Evolutionary conservation across 2,113 vertebrate genomes (phyloP).

Genomic region (Neodon shergylaensis): DNA sequence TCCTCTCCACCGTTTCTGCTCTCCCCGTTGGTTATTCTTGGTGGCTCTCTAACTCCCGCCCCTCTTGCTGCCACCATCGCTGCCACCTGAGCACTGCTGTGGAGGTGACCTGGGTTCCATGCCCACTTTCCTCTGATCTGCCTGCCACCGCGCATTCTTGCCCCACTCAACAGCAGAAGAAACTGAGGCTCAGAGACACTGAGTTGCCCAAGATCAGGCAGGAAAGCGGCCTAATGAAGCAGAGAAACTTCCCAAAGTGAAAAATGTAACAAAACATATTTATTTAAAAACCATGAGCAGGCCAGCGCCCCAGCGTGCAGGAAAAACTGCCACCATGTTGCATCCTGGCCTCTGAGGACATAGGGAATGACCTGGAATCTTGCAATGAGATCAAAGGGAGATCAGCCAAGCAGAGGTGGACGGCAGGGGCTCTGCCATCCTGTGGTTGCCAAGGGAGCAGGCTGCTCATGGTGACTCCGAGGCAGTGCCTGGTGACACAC

Average conservation of each 20-base stretch:
- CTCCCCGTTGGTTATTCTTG: neutral
- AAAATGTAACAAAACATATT: constrained; percentile 55
- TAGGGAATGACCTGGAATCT: neutral
- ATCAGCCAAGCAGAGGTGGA: neutral
- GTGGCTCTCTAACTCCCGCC: neutral
- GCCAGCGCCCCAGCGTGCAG: too few relatives aligned
- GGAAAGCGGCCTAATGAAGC: neutral
- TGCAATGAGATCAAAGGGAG: neutral
- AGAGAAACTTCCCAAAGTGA: neutral
- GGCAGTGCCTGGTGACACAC: neutral
- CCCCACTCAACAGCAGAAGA: neutral
- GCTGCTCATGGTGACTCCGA: too few relatives aligned
- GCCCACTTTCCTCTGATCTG: neutral
- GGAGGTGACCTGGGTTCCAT: neutral
- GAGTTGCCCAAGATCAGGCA: neutral
- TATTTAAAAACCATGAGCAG: constrained; percentile 9
- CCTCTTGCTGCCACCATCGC: neutral
- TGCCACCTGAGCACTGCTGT: accelerated
- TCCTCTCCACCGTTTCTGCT: neutral
- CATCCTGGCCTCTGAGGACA: neutral
- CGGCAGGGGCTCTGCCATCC: neutral
- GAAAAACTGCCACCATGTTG: neutral
- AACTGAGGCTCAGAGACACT: neutral
- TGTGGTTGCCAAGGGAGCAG: neutral
- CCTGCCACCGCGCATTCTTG: neutral